These are phyloP conservation scores for Apamea anceps DNA, from an alignment of 2,888 invertebrate genomes.

Conservation along the genomic window DNA sequence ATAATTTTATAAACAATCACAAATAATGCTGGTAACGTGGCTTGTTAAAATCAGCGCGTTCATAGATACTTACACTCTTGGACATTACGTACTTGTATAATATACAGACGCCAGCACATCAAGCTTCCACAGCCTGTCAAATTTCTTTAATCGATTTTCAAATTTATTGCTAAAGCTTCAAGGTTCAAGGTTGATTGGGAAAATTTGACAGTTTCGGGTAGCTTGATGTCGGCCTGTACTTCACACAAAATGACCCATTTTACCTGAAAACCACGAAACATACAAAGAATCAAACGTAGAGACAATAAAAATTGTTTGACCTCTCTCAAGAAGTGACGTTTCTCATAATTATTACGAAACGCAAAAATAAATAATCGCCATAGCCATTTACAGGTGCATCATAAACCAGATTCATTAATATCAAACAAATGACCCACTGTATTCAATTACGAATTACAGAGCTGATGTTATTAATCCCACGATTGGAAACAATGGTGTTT, in stretches of 20 bases:
- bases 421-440: conserved; percentile 14
- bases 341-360: background rate
- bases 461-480: conserved; percentile 30
- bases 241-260: background rate
- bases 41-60: background rate
- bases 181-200: too few species aligned
- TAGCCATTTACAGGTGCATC: background rate
- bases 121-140: too few species aligned
- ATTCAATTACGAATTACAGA: conserved; percentile 16
- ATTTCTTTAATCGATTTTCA: too few species aligned
- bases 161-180: too few species aligned
- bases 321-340: background rate
- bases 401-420: conserved; percentile 6
- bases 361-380: background rate
- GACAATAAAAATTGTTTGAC: background rate
- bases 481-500: conserved; percentile 29
- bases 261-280: background rate
- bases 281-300: background rate
- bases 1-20: background rate
- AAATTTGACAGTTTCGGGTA: too few species aligned
- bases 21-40: background rate
- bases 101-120: too few species aligned
- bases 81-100: too few species aligned
- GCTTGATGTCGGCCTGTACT: too few species aligned
- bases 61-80: background rate